Evolutionary conservation across 2,113 vertebrate species (phyloP).

Genomic region (Podilymbus podiceps): DNA sequence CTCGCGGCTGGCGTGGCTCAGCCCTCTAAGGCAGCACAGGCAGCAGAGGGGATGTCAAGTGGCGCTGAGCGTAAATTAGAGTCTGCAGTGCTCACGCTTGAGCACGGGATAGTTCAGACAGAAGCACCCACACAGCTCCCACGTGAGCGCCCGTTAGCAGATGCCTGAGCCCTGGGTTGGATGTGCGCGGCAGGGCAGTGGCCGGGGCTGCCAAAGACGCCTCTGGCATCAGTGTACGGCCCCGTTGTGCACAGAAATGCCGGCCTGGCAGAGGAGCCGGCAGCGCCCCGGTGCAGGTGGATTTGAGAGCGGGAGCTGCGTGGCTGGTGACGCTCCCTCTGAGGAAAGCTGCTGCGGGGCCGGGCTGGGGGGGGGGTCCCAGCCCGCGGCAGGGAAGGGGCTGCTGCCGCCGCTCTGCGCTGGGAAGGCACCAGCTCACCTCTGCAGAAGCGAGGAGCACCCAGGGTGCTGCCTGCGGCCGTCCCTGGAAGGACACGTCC

Average conservation of each 20-base stretch:
- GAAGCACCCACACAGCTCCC: background rate
- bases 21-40: background rate
- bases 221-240: background rate
- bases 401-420: background rate
- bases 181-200: rapidly evolving
- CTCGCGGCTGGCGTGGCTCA: background rate
- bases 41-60: rapidly evolving
- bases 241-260: rapidly evolving
- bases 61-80: background rate
- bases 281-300: rapidly evolving
- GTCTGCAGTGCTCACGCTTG: background rate
- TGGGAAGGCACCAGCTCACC: background rate
- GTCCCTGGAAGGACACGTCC: background rate
- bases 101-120: rapidly evolving
- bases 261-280: background rate
- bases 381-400: background rate
- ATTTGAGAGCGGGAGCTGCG: background rate
- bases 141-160: rapidly evolving
- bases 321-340: background rate
- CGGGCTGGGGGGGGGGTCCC: background rate
- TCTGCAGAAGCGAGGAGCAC: background rate
- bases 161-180: background rate
- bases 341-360: rapidly evolving
- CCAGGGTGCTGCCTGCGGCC: background rate
- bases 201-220: background rate